phyloP scores from a whole-genome alignment of 2,797 vertebrate genomes.

The Oophaga sylvatica region DNA sequence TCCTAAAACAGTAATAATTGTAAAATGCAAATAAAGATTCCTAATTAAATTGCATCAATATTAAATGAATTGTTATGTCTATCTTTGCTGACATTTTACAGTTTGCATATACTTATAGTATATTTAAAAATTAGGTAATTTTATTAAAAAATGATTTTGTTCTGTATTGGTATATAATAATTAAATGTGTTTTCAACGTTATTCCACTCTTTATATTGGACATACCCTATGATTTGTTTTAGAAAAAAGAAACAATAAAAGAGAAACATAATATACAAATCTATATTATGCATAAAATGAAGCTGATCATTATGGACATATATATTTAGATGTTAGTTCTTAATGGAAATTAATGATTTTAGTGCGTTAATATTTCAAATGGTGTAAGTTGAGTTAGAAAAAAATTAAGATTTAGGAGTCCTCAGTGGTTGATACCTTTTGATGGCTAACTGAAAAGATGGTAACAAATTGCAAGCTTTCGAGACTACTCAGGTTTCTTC shows the following conservation, averaged over 20 bases:
- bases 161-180: too few relatives aligned
- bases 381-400: neutral
- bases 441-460: too few relatives aligned
- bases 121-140: neutral
- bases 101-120: neutral
- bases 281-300: neutral
- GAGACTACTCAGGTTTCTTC: too few relatives aligned
- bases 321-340: neutral
- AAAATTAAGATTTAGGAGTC: too few relatives aligned
- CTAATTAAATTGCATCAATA: neutral
- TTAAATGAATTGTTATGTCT: neutral
- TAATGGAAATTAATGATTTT: neutral
- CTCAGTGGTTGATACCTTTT: too few relatives aligned
- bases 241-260: neutral
- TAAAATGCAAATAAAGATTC: too few relatives aligned
- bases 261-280: neutral
- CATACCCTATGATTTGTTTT: too few relatives aligned
- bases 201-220: too few relatives aligned
- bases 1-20: too few relatives aligned
- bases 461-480: too few relatives aligned
- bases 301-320: neutral
- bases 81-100: neutral
- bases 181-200: too few relatives aligned
- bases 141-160: neutral
- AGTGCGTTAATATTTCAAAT: neutral